Evolutionary conservation across 2,113 vertebrate species (phyloP).

Genomic region (Sylvietta virens): DNA sequence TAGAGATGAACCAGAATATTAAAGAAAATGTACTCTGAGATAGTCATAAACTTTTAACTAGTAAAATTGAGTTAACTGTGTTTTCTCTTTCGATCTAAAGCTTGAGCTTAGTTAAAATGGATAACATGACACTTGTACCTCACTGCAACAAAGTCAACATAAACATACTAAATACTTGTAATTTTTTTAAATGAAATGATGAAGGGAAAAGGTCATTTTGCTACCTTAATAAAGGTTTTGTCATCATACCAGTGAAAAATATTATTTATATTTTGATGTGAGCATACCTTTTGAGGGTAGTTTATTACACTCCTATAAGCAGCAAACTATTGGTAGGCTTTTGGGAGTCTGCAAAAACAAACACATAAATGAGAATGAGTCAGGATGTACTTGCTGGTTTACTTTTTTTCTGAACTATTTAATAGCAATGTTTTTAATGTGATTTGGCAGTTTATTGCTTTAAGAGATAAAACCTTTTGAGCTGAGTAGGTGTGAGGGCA

Average conservation of each 20-base stretch:
- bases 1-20: not conserved
- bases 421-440: not conserved
- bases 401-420: not conserved
- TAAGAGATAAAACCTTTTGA: not conserved
- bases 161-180: not conserved
- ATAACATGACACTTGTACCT: not conserved
- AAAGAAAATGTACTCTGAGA: not conserved
- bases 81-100: not conserved
- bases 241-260: not conserved
- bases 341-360: not conserved
- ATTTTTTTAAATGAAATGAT: not conserved
- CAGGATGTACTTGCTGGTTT: not conserved
- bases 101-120: not conserved
- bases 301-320: not conserved
- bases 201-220: not conserved
- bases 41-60: not conserved
- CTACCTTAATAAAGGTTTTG: not conserved
- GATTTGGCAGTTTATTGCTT: not conserved
- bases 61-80: not conserved
- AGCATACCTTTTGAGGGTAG: not conserved
- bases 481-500: not conserved
- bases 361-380: not conserved
- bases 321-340: not conserved
- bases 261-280: not conserved
- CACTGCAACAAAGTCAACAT: not conserved